Evolutionary conservation across 2,797 vertebrate genomes (phyloP).

Genomic region (Pseudotriccus pelzelni): DNA sequence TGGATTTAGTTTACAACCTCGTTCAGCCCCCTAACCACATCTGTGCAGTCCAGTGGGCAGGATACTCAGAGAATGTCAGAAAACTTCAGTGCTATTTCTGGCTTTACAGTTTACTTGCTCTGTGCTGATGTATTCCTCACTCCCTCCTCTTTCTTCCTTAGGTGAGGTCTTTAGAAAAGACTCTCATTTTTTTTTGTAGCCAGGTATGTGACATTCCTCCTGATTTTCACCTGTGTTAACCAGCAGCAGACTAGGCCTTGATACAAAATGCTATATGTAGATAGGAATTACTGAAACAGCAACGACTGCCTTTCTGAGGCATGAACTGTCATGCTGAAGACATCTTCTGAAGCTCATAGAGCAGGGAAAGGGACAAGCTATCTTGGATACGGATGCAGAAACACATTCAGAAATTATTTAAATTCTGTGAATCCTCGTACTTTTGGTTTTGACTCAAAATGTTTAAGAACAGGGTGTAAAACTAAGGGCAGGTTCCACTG

Average conservation of each 20-base stretch:
- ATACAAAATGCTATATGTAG: background rate
- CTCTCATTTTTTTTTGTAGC: background rate
- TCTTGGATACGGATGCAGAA: background rate
- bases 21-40: background rate
- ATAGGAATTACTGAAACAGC: background rate
- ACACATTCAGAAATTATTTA: background rate
- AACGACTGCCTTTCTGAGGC: background rate
- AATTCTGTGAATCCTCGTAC: background rate
- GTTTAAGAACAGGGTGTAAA: conserved; percentile 51
- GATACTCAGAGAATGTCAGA: background rate
- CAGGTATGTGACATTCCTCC: background rate
- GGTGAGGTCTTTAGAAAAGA: background rate
- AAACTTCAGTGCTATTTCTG: background rate
- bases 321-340: background rate
- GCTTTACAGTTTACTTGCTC: background rate
- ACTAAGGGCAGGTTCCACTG: background rate
- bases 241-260: background rate
- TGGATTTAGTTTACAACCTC: background rate
- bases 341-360: background rate
- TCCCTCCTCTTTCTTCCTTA: background rate
- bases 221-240: background rate
- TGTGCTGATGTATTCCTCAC: background rate
- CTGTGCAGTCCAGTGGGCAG: background rate
- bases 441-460: conserved; percentile 1
- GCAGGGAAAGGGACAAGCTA: background rate